A percentile compares a stretch with the other conserved stretches of the same genome.
Evolutionary conservation across 2,113 vertebrate species (phyloP).

Genomic region (Rhegmatorhina hoffmannsi): DNA sequence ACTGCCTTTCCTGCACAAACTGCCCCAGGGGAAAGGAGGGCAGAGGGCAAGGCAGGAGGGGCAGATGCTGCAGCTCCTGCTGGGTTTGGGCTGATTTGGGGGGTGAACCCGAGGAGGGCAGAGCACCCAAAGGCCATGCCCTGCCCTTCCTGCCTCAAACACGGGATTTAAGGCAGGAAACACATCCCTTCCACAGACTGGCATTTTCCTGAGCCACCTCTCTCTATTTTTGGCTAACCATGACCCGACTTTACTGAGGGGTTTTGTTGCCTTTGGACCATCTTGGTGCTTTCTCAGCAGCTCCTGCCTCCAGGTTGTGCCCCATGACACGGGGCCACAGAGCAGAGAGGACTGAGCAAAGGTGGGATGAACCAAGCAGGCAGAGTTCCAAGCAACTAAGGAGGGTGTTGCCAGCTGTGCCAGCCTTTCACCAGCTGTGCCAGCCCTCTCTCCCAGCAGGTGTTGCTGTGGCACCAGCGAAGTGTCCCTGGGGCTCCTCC

Average conservation of each 20-base stretch:
- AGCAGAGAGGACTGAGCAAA: too few relatives aligned
- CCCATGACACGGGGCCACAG: fast-evolving
- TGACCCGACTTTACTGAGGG: fast-evolving
- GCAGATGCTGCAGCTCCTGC: background rate
- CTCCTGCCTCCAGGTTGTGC: background rate
- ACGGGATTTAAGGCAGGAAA: background rate
- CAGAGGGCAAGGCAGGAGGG: background rate
- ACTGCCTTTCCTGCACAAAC: background rate
- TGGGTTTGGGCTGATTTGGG: background rate
- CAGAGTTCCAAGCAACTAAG: too few relatives aligned
- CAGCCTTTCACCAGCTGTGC: too few relatives aligned
- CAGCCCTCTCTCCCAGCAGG: too few relatives aligned
- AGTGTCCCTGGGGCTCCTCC: too few relatives aligned
- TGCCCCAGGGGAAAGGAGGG: background rate
- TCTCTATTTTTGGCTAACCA: background rate
- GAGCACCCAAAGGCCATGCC: too few relatives aligned
- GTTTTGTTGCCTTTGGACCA: background rate
- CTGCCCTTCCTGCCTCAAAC: background rate
- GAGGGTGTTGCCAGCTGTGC: too few relatives aligned
- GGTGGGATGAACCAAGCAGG: too few relatives aligned
- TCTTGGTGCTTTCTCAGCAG: background rate
- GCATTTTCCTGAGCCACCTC: background rate
- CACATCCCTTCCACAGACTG: background rate
- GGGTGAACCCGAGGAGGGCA: background rate
- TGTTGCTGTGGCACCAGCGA: too few relatives aligned